These are phyloP conservation scores for Petrocephalus sullivani DNA, from an alignment of 2,797 vertebrate genomes.

Conservation along the genomic window DNA sequence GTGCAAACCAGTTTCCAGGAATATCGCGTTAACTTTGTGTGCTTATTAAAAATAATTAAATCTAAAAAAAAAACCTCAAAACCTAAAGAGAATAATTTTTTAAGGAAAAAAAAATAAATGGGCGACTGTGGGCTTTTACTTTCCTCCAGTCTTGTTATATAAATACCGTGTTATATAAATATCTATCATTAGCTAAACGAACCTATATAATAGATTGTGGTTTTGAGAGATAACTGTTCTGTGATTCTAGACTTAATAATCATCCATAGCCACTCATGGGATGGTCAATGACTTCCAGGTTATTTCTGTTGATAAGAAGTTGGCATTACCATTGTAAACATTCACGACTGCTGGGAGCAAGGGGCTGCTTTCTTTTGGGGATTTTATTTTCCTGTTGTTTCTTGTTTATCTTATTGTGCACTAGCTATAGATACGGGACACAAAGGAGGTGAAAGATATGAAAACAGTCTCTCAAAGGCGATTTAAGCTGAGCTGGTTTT, in stretches of 20 bases:
- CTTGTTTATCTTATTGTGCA: slow-evolving; percentile 42
- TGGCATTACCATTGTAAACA: slow-evolving; percentile 65
- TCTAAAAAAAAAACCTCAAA: slow-evolving; percentile 28
- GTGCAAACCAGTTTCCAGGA: slow-evolving; percentile 74
- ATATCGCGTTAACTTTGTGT: slow-evolving; percentile 76
- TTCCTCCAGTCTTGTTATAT: slow-evolving; percentile 62
- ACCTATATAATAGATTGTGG: slow-evolving; percentile 81
- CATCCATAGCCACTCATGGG: slow-evolving; percentile 75
- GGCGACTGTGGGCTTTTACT: slow-evolving; percentile 30
- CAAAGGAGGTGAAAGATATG: slow-evolving; percentile 39
- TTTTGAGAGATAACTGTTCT: slow-evolving; percentile 84
- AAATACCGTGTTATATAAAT: slow-evolving; percentile 63
- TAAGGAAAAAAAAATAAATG: slow-evolving; percentile 28
- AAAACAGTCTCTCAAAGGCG: slow-evolving; percentile 34
- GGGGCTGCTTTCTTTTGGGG: slow-evolving; percentile 72
- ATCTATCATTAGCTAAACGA: slow-evolving; percentile 84
- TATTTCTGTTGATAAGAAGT: slow-evolving; percentile 72
- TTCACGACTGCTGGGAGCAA: slow-evolving; percentile 71
- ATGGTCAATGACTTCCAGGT: slow-evolving; percentile 76
- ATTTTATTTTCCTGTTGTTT: slow-evolving; percentile 32
- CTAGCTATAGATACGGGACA: slow-evolving; percentile 42
- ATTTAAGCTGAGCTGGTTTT: slow-evolving; percentile 38
- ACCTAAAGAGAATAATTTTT: slow-evolving; percentile 37
- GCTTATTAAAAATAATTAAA: slow-evolving; percentile 51
- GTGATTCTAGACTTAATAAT: slow-evolving; percentile 77